A percentile compares a stretch with the other conserved stretches of the same genome.
Conservation (phyloP, 2,888 invertebrate genomes). For the Dione vanillae region DNA sequence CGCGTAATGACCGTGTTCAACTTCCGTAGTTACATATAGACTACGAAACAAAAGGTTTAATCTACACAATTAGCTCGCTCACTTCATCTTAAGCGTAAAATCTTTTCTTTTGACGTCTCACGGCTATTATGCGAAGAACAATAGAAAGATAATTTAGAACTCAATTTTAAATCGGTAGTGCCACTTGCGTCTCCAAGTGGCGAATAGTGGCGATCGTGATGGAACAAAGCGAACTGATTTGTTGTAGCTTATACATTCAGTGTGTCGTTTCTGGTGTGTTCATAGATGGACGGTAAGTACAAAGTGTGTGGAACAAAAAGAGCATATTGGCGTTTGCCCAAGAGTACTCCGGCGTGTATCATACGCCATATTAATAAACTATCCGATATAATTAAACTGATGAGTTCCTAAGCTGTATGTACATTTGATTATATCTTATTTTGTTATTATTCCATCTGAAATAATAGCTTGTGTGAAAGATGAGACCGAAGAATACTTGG, state of each 20-base stretch:
- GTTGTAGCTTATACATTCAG: conserved; percentile 68
- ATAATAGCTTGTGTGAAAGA: neutral
- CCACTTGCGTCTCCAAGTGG: conserved; percentile 47
- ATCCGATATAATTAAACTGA: conserved; percentile 70
- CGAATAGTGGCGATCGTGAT: conserved; percentile 68
- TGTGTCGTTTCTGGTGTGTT: conserved; percentile 65
- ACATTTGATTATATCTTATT: conserved; percentile 9
- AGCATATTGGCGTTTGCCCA: conserved; percentile 74
- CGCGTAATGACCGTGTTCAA: conserved; percentile 48
- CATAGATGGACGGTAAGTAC: conserved; percentile 53
- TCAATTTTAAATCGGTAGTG: conserved; percentile 50
- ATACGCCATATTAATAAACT: conserved; percentile 78
- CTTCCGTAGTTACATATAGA: conserved; percentile 46
- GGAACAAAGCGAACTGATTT: conserved; percentile 81
- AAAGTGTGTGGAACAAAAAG: conserved; percentile 70
- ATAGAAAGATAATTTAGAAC: conserved; percentile 53
- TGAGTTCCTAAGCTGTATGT: conserved; percentile 6
- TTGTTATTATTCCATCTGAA: neutral
- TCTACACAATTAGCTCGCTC: conserved; percentile 65
- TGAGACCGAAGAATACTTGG: too few relatives aligned
- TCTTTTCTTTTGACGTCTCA: conserved; percentile 57
- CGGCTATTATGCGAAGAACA: conserved; percentile 60
- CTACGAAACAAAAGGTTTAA: conserved; percentile 58
- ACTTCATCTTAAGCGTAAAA: conserved; percentile 65
- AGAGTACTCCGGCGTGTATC: conserved; percentile 74